phyloP scores from a whole-genome alignment of 1,140 invertebrate genomes.

The Tetraneura akinire region DNA sequence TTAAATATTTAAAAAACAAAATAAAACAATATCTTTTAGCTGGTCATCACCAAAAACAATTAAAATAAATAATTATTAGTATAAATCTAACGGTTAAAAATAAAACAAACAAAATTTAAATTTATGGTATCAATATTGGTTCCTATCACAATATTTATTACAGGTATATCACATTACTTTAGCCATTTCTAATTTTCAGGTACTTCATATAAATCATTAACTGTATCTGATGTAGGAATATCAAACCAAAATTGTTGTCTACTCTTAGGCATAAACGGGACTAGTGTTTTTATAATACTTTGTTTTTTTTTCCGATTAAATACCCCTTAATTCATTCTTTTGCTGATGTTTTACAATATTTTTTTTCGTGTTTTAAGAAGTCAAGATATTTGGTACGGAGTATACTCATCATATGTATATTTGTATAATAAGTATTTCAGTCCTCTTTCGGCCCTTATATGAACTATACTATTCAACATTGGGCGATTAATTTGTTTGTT shows the following conservation, averaged over 20 bases:
- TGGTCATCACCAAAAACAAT: conserved; percentile 16
- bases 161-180: conserved; percentile 7
- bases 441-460: conserved; percentile 1
- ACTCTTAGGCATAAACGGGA: background rate
- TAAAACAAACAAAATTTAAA: conserved; percentile 3
- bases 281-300: conserved; percentile 12
- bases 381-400: conserved; percentile 2
- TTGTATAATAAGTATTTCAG: background rate
- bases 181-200: background rate
- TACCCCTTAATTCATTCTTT: conserved; percentile 9
- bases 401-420: conserved; percentile 8
- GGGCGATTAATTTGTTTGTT: conserved; percentile 22
- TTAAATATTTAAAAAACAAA: conserved; percentile 28
- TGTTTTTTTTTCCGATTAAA: background rate
- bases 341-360: background rate
- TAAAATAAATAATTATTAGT: background rate
- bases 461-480: conserved; percentile 22
- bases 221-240: conserved; percentile 7
- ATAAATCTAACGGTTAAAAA: conserved; percentile 5
- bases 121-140: conserved; percentile 16
- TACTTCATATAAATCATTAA: background rate
- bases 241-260: conserved; percentile 1
- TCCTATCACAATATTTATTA: conserved; percentile 11
- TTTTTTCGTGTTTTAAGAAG: background rate
- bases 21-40: conserved; percentile 19